phyloP scores from a whole-genome alignment of 1,140 invertebrate genomes.

The Leptinotarsa undecemlineata region DNA sequence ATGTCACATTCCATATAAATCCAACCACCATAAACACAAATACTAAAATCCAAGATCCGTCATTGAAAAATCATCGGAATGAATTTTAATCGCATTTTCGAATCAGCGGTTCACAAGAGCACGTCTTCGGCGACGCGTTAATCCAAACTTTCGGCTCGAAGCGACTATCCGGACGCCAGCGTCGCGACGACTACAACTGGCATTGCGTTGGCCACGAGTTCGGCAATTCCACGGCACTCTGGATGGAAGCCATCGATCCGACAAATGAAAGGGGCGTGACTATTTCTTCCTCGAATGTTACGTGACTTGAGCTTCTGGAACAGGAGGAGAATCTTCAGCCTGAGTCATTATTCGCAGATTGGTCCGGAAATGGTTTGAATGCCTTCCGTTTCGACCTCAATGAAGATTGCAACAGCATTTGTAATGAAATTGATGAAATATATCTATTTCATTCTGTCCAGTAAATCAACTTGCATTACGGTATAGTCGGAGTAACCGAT shows the following conservation, averaged over 20 bases:
- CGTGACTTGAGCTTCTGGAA: not conserved
- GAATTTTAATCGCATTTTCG: slow-evolving; percentile 15
- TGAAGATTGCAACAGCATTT: no score
- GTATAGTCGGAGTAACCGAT: no score
- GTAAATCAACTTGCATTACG: no score
- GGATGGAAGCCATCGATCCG: slow-evolving; percentile 33
- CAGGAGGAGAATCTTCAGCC: not conserved
- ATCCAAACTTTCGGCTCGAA: slow-evolving; percentile 14
- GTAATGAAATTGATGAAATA: no score
- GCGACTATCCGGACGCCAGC: slow-evolving; percentile 24
- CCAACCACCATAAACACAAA: not conserved
- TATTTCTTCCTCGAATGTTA: slow-evolving; percentile 16
- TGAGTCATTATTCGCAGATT: no score
- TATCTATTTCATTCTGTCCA: no score
- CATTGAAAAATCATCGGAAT: not conserved
- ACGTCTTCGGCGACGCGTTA: slow-evolving; percentile 9
- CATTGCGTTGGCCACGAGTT: slow-evolving; percentile 32
- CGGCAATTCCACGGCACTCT: slow-evolving; percentile 29
- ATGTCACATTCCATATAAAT: not conserved
- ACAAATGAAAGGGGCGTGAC: slow-evolving; percentile 38
- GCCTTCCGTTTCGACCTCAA: no score
- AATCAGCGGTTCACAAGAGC: not conserved
- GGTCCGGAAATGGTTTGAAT: no score
- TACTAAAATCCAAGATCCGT: not conserved
- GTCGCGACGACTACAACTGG: slow-evolving; percentile 34